Evolutionary conservation across 2,888 invertebrate species (phyloP).

Genomic region (Meteorus cinctellus): DNA sequence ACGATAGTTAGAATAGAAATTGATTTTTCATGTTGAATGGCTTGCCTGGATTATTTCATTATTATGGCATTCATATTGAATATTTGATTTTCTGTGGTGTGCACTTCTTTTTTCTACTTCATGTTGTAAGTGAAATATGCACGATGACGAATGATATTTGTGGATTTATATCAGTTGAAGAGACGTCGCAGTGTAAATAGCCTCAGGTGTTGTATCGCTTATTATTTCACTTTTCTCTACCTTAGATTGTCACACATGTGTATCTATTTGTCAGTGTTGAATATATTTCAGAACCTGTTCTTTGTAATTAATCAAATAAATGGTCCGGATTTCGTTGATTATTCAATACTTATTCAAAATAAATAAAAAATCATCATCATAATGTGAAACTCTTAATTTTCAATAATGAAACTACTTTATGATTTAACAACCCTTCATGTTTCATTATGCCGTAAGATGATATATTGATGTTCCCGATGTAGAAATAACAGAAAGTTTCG

Average conservation of each 20-base stretch:
- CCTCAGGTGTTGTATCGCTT: slow-evolving; percentile 20
- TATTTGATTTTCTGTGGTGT: not conserved
- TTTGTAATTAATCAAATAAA: too few relatives aligned
- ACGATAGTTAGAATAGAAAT: not conserved
- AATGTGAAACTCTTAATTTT: too few relatives aligned
- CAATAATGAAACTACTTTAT: too few relatives aligned
- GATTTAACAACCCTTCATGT: too few relatives aligned
- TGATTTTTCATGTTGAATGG: not conserved
- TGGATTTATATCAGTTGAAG: not conserved
- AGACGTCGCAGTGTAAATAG: slow-evolving; percentile 17
- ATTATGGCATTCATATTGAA: not conserved
- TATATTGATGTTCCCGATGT: too few relatives aligned
- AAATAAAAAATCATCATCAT: too few relatives aligned
- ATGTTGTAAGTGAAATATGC: not conserved
- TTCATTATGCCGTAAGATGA: too few relatives aligned
- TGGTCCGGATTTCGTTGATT: too few relatives aligned
- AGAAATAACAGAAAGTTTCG: too few relatives aligned
- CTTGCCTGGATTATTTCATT: too few relatives aligned
- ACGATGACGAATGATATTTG: not conserved
- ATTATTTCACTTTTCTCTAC: slow-evolving; percentile 39
- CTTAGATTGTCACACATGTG: not conserved
- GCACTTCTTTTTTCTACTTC: not conserved
- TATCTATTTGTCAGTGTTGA: not conserved
- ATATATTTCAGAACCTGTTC: too few relatives aligned
- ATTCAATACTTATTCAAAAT: too few relatives aligned